A percentile compares a stretch with the other conserved stretches of the same genome.
Conservation (phyloP, 2,888 invertebrate species). For the Brachypalpus laphriformis region DNA sequence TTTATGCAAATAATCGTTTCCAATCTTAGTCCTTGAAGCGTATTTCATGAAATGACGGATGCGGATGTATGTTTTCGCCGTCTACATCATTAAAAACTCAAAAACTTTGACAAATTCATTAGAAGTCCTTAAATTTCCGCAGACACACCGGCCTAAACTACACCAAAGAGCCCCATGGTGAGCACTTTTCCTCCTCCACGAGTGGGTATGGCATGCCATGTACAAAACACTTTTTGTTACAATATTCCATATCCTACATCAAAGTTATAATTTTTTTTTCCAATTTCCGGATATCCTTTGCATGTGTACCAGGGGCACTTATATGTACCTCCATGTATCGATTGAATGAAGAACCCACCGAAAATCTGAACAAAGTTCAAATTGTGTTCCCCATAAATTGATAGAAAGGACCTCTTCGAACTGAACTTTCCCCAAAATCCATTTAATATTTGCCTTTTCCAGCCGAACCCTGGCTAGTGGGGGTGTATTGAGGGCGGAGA, state of each 20-base stretch:
- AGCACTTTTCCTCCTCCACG: neutral
- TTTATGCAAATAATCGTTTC: too few relatives aligned
- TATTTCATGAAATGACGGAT: too few relatives aligned
- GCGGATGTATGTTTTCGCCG: too few relatives aligned
- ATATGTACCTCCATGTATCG: neutral
- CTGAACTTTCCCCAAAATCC: conserved; percentile 48
- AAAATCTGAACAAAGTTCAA: conserved; percentile 40
- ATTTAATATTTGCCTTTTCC: conserved; percentile 67
- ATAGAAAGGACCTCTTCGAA: conserved; percentile 44
- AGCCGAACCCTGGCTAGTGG: neutral
- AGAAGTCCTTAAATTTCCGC: neutral
- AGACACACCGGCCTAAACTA: neutral
- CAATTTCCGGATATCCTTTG: conserved; percentile 59
- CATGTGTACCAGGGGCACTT: conserved; percentile 2
- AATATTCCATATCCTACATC: conserved; percentile 2
- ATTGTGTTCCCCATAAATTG: conserved; percentile 63
- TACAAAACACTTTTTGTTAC: neutral
- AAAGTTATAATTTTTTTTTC: conserved; percentile 39
- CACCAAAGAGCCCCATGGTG: neutral
- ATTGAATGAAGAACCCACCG: conserved; percentile 6
- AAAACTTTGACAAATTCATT: neutral
- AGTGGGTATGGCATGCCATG: neutral
- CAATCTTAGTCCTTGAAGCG: too few relatives aligned
- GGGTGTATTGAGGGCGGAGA: neutral
- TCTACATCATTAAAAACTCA: neutral